phyloP scores from a whole-genome alignment of 2,888 invertebrate species.

The Subacronicta megacephala region DNA sequence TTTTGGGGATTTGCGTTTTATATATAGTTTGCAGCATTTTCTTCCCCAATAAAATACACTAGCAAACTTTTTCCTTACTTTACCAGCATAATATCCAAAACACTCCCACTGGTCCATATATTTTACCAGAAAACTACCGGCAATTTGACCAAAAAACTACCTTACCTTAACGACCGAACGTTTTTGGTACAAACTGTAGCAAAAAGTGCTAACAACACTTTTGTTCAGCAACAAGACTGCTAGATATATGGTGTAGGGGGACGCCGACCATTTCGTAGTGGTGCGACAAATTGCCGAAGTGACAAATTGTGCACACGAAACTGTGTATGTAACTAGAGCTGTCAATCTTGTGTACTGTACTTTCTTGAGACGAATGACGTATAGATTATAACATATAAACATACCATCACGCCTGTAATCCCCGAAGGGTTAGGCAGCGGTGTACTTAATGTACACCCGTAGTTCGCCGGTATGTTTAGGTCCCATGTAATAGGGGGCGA shows the following conservation, averaged over 20 bases:
- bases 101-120: conserved; percentile 8
- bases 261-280: conserved; percentile 59
- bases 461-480: no score
- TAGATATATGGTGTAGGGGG: conserved; percentile 35
- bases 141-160: conserved; percentile 46
- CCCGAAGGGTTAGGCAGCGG: no score
- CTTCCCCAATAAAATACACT: background rate
- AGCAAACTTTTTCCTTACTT: conserved; percentile 8
- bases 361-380: background rate
- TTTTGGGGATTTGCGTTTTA: no score
- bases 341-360: conserved; percentile 20
- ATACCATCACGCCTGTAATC: no score
- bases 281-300: conserved; percentile 63
- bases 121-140: conserved; percentile 25
- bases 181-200: conserved; percentile 37
- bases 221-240: conserved; percentile 46
- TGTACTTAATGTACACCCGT: no score
- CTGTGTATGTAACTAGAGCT: conserved; percentile 26
- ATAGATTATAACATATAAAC: no score
- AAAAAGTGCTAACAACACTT: conserved; percentile 50
- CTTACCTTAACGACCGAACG: conserved; percentile 49
- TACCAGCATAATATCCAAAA: conserved; percentile 3
- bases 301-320: conserved; percentile 57
- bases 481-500: no score
- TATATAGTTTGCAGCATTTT: no score